A percentile compares a stretch with the other conserved stretches of the same genome.
Conservation (phyloP, 2,113 vertebrate genomes). For the Redunca redunca region DNA sequence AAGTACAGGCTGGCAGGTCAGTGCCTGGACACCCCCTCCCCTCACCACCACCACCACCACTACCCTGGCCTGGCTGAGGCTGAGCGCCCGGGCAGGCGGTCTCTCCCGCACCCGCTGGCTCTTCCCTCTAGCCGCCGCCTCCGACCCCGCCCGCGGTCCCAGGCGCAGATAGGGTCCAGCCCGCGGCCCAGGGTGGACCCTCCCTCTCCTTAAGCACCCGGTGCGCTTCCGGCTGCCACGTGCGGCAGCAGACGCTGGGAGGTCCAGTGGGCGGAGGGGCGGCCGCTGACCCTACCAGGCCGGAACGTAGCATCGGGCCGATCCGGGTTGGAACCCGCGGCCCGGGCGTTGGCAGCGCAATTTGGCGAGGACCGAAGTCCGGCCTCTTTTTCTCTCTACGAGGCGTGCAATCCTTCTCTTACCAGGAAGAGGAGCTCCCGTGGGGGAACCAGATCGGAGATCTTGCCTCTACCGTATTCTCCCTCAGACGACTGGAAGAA, state of each 20-base stretch:
- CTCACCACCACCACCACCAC: neutral
- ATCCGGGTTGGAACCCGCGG: neutral
- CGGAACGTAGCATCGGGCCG: neutral
- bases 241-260: neutral
- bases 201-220: neutral
- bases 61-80: neutral
- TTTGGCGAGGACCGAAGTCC: neutral
- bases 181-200: neutral
- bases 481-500: neutral
- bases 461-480: neutral
- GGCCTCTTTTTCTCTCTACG: neutral
- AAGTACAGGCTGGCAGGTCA: conserved; percentile 50
- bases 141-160: neutral
- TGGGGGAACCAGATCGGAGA: neutral
- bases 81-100: neutral
- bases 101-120: accelerated
- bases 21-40: neutral
- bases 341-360: neutral
- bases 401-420: neutral
- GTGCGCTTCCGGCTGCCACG: neutral
- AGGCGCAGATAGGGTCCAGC: neutral
- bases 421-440: neutral
- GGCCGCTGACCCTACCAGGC: neutral
- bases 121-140: neutral
- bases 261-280: neutral